Evolutionary conservation across 2,113 vertebrate species (phyloP).

Genomic region (Podiceps cristatus): DNA sequence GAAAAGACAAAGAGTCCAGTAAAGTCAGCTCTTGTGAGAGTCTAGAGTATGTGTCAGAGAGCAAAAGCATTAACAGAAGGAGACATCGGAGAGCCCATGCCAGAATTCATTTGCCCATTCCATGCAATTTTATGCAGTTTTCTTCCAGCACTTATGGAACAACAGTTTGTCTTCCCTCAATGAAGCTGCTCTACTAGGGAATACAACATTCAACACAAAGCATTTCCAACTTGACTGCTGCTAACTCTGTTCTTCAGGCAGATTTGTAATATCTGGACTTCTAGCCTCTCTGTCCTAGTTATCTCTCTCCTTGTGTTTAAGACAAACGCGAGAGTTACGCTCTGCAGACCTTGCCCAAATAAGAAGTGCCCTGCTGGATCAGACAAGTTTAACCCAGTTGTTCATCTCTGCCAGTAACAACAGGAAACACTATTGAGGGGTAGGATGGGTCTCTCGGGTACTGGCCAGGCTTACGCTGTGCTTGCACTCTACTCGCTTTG

Average conservation of each 20-base stretch:
- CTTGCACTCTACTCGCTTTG: neutral
- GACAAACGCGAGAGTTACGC: neutral
- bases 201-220: neutral
- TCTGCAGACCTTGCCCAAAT: neutral
- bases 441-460: neutral
- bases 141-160: neutral
- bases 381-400: neutral
- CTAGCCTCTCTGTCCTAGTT: neutral
- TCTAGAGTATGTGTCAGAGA: neutral
- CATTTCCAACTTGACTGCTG: neutral
- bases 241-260: neutral
- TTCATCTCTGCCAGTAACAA: neutral
- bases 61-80: neutral
- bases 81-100: neutral
- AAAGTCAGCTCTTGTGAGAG: no score
- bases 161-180: neutral
- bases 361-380: neutral
- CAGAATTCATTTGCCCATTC: neutral
- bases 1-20: neutral
- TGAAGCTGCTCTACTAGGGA: neutral
- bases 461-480: accelerated
- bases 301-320: neutral
- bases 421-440: neutral
- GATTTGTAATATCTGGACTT: neutral
- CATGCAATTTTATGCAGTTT: neutral